Conservation (phyloP, 2,797 vertebrate species). For the Crypturellus tataupa region DNA sequence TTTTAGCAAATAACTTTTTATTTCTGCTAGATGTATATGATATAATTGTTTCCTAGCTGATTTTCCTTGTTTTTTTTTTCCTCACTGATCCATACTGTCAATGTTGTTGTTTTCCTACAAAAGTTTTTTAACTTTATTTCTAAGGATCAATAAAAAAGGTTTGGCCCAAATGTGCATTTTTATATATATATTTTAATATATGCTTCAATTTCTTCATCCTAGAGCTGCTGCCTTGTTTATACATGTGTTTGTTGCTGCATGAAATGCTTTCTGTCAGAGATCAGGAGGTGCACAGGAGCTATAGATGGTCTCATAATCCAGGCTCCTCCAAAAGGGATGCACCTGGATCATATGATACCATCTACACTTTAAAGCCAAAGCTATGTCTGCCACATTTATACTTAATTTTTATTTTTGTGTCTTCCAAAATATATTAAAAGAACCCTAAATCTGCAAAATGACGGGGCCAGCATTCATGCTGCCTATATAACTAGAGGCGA, state of each 20-base stretch:
- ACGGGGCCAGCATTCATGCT: not conserved
- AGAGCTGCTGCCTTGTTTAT: not conserved
- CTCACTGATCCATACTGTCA: not conserved
- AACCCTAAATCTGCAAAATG: not conserved
- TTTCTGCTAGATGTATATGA: constrained; percentile 8
- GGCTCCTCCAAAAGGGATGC: not conserved
- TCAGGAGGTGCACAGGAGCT: not conserved
- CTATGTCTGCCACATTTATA: not conserved
- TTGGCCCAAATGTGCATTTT: not conserved
- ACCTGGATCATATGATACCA: accelerated
- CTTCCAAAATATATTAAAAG: not conserved
- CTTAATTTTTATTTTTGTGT: not conserved
- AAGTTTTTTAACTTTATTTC: not conserved
- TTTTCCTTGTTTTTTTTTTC: constrained; percentile 51
- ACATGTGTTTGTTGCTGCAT: not conserved
- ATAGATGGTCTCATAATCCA: not conserved
- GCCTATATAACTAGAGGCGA: not conserved
- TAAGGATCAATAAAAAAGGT: not conserved
- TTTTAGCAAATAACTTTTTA: constrained; percentile 36
- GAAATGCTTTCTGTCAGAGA: not conserved
- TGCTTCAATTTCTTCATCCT: not conserved
- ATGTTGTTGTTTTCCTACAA: constrained; percentile 14
- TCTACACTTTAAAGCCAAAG: not conserved
- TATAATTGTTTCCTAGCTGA: constrained; percentile 60
- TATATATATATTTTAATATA: not conserved